phyloP scores from a whole-genome alignment of 2,113 vertebrate species.

The Chionodraco myersi region DNA sequence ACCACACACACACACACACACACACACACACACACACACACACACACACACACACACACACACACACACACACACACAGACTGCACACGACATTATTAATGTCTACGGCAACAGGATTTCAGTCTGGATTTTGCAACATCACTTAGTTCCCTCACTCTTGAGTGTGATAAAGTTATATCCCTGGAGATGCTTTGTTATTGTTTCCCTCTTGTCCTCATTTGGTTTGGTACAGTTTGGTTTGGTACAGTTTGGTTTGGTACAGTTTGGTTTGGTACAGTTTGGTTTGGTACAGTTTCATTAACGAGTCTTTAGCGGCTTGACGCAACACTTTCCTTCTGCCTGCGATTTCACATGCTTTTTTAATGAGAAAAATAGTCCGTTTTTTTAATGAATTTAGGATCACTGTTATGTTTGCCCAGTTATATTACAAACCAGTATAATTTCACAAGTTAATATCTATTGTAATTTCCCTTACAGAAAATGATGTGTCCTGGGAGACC shows the following conservation, averaged over 20 bases:
- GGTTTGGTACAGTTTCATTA: not conserved
- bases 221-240: not conserved
- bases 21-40: no score
- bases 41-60: no score
- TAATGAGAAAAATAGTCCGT: not conserved
- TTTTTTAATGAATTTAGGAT: not conserved
- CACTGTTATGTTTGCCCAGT: not conserved
- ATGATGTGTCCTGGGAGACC: slow-evolving; percentile 82
- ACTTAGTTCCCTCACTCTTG: not conserved
- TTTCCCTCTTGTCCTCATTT: not conserved
- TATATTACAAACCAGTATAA: not conserved
- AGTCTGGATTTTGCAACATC: slow-evolving; percentile 8
- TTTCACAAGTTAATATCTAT: not conserved
- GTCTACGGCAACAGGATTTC: not conserved
- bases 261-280: not conserved
- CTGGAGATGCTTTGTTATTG: not conserved
- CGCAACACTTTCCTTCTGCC: not conserved
- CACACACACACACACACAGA: not conserved
- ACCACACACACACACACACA: no score
- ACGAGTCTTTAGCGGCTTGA: not conserved
- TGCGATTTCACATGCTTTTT: not conserved
- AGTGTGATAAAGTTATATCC: slow-evolving; percentile 7
- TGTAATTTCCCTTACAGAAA: slow-evolving; percentile 60
- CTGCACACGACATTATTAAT: not conserved
- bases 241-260: not conserved